Base-by-base conservation (phyloP, 53 echinoderm and acorn worm species). In the Paracentrotus lividus region DNA sequence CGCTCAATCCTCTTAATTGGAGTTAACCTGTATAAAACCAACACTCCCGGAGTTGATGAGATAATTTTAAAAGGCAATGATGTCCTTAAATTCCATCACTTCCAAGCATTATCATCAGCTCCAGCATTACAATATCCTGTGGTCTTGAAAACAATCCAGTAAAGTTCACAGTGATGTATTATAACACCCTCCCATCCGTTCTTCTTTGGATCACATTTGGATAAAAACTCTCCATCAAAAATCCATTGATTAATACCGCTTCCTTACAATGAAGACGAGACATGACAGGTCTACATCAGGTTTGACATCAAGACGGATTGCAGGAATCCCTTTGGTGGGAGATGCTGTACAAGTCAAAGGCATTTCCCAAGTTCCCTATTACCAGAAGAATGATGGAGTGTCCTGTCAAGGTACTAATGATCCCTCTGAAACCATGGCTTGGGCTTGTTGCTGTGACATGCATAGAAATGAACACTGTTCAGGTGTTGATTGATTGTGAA, bases 311-410 rank as follows among this genome's bases (percentile, higher is more conserved):
- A 81, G 47, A 45, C n/a, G 81, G 49, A 81, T 81, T n/a, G 3
- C 16, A 26, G 12, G 44, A 27, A 45, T 81, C 45, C 42, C 81
- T 15, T 81, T 21, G 26, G 81, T n/a, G 24, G 24, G 45, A 49
- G 81, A 81, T 81, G 47, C 47, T 26, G 81, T 81, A 81, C 47
- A 47, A 81, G 47, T 81, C 45, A 81, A 47, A 81, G 81, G 81
- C 44, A 47, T 47, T 15, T 47, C 81, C 27, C 81, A n/a, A 20
- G 47, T 81, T 81, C 47, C 47, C 27, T 81, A 81, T n/a, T 45
- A 45, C 81, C 27, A 26, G n/a, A 8, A 38, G n/a, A 45, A 45
- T 81, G 81, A 81, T 81, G 20, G 49, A 81, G 47, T 45, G 81
- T 45, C 81, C 47, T 81, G 81, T 81, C 81, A 81, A 47, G 47